phyloP scores from a whole-genome alignment of 2,797 vertebrate genomes.

The Salarias fasciatus region DNA sequence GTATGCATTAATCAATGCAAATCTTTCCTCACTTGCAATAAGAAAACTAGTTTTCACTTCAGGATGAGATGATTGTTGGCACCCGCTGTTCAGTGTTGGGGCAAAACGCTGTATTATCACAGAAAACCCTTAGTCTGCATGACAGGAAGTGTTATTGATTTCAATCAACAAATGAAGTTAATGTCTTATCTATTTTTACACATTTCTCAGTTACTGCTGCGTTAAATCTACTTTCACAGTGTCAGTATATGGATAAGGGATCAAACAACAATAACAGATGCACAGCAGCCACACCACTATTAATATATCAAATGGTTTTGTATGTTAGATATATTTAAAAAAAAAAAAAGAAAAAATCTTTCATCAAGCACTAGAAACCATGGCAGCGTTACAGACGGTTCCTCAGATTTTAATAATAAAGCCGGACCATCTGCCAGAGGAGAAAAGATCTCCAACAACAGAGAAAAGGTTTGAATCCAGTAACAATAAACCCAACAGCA shows the following conservation, averaged over 20 bases:
- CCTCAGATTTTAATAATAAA: not conserved
- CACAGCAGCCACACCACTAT: not conserved
- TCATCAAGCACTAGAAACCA: not conserved
- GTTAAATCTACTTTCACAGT: too few species aligned
- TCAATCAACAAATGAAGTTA: too few species aligned
- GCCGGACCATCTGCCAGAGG: not conserved
- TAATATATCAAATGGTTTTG: not conserved
- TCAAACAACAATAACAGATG: not conserved
- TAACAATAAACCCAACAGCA: not conserved
- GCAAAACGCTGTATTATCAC: too few species aligned
- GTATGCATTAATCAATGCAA: too few species aligned
- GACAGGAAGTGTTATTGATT: too few species aligned
- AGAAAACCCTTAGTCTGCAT: too few species aligned
- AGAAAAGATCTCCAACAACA: constrained; percentile 10
- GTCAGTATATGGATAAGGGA: not conserved
- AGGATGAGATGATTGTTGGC: too few species aligned
- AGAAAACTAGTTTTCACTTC: too few species aligned
- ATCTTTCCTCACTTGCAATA: too few species aligned
- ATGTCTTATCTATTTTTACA: too few species aligned
- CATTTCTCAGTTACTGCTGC: too few species aligned
- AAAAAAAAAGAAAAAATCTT: not conserved
- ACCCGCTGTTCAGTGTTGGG: too few species aligned
- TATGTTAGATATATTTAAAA: not conserved
- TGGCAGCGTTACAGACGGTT: not conserved
- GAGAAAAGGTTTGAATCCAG: not conserved